Conservation (phyloP, 1,140 invertebrate genomes). For the Drosophila tristis region DNA sequence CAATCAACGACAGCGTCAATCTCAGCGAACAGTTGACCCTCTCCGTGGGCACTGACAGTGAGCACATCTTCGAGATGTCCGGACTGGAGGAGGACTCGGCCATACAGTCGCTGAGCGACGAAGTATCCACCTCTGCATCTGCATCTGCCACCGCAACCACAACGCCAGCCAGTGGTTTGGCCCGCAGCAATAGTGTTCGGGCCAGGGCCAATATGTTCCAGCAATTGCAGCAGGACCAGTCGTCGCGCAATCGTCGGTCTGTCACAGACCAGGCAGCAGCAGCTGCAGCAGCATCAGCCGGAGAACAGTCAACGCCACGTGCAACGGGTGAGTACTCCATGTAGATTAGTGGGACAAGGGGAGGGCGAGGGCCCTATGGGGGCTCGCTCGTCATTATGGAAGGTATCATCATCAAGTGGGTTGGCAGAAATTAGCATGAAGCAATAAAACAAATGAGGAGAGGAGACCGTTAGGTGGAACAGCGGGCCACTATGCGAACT, state of each 20-base stretch:
- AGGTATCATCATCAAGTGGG: constrained; percentile 17
- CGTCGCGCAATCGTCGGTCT: constrained; percentile 60
- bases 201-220: constrained; percentile 87
- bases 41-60: constrained; percentile 66
- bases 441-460: constrained; percentile 51
- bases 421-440: constrained; percentile 65
- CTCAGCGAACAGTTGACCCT: constrained; percentile 66
- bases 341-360: background rate
- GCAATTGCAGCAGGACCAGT: constrained; percentile 86
- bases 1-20: constrained; percentile 59
- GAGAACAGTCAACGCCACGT: constrained; percentile 80
- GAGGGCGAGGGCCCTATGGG: background rate
- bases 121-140: constrained; percentile 20
- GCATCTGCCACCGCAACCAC: constrained; percentile 14
- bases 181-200: constrained; percentile 87
- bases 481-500: constrained; percentile 32
- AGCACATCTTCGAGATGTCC: constrained; percentile 82
- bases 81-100: constrained; percentile 73
- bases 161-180: constrained; percentile 72
- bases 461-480: constrained; percentile 26
- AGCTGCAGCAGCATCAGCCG: constrained; percentile 74
- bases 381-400: background rate
- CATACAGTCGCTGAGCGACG: constrained; percentile 57
- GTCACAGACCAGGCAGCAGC: constrained; percentile 34
- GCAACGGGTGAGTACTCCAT: constrained; percentile 56